These are phyloP conservation scores for Cataglyphis albicans DNA, from an alignment of 2,888 invertebrate species.

Conservation along the genomic window DNA sequence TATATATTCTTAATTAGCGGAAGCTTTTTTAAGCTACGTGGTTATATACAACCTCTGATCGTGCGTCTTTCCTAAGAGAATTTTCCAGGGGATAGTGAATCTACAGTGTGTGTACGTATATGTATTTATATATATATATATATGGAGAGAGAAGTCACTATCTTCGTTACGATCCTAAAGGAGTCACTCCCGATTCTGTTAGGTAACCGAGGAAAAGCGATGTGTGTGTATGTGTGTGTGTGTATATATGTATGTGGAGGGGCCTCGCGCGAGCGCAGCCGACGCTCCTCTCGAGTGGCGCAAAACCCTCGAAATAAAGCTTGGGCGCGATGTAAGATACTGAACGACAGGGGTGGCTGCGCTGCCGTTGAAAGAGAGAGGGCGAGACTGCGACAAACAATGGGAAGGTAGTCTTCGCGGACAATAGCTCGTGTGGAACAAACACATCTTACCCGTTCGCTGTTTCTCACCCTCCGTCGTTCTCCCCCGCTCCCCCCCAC, in stretches of 20 bases:
- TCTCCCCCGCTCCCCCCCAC: slow-evolving; percentile 26
- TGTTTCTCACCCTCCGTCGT: slow-evolving; percentile 74
- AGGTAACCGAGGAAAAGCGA: slow-evolving; percentile 49
- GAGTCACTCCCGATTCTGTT: slow-evolving; percentile 43
- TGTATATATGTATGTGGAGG: neutral
- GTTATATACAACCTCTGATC: neutral
- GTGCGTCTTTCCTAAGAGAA: neutral
- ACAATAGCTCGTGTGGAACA: slow-evolving; percentile 85
- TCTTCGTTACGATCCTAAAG: slow-evolving; percentile 51
- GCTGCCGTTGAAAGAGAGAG: slow-evolving; percentile 71
- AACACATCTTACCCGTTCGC: slow-evolving; percentile 82
- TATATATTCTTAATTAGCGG: neutral
- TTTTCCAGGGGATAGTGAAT: neutral
- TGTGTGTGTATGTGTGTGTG: neutral
- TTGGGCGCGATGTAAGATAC: slow-evolving; percentile 75
- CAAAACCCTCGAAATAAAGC: slow-evolving; percentile 68
- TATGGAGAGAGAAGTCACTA: slow-evolving; percentile 39
- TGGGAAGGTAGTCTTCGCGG: slow-evolving; percentile 83
- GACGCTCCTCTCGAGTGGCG: slow-evolving; percentile 52
- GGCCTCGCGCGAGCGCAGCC: slow-evolving; percentile 18
- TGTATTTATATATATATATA: neutral
- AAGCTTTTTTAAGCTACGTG: neutral
- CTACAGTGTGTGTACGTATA: neutral
- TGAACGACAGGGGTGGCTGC: slow-evolving; percentile 70
- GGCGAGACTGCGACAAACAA: slow-evolving; percentile 83